These are phyloP conservation scores for Apogon talboti DNA, from an alignment of 2,797 vertebrate genomes.

Conservation along the genomic window DNA sequence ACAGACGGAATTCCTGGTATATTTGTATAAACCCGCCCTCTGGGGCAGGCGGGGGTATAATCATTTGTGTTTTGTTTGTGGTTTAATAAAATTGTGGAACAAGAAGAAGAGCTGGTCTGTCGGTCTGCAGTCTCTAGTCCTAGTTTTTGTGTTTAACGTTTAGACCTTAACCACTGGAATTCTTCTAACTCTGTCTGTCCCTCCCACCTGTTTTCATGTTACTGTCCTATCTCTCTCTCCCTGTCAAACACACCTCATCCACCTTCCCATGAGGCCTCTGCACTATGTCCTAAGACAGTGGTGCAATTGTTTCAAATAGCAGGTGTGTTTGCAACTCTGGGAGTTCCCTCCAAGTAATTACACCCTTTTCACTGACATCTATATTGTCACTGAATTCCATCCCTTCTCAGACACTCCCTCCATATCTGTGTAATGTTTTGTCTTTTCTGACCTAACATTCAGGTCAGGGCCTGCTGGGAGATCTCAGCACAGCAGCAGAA, in stretches of 20 bases:
- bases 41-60: no score
- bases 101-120: no score
- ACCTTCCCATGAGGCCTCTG: slow-evolving; percentile 1
- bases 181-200: slow-evolving; percentile 22
- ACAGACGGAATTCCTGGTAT: no score
- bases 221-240: slow-evolving; percentile 7
- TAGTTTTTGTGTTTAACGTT: slow-evolving; percentile 37
- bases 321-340: slow-evolving; percentile 68
- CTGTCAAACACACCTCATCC: not conserved
- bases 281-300: slow-evolving; percentile 59
- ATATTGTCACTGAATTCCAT: slow-evolving; percentile 57
- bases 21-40: no score
- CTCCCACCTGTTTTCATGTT: slow-evolving; percentile 50
- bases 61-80: no score
- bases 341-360: slow-evolving; percentile 68
- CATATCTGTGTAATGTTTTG: slow-evolving; percentile 18
- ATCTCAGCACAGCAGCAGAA: slow-evolving; percentile 21
- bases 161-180: slow-evolving; percentile 35
- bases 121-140: slow-evolving; percentile 2
- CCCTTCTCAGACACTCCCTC: slow-evolving; percentile 44
- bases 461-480: slow-evolving; percentile 28
- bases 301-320: slow-evolving; percentile 64
- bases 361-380: slow-evolving; percentile 59
- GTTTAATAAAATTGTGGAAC: no score
- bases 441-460: slow-evolving; percentile 26